Conservation (phyloP, 2,113 vertebrate species). For the Coreoperca whiteheadi region DNA sequence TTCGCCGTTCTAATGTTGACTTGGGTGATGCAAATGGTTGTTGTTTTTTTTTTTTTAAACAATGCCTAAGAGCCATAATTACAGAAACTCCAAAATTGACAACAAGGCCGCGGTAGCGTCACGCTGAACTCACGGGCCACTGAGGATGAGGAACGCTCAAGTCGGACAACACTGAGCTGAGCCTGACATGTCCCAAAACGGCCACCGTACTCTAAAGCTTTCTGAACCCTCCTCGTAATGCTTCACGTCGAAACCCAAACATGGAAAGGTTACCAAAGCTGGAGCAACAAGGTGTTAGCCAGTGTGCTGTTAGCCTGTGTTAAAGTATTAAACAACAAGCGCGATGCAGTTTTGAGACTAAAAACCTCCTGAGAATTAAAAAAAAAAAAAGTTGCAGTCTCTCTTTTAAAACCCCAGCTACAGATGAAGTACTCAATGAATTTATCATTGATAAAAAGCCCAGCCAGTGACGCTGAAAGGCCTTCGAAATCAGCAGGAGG, state of each 20-base stretch:
- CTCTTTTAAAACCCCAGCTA: not conserved
- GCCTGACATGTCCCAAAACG: not conserved
- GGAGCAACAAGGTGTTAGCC: not conserved
- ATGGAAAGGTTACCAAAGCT: not conserved
- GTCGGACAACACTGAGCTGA: not conserved
- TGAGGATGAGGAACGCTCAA: not conserved
- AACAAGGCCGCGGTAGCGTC: not conserved
- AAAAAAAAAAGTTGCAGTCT: not conserved
- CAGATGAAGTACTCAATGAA: not conserved
- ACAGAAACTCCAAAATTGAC: not conserved
- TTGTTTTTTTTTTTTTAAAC: too few relatives aligned
- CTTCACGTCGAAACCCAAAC: not conserved
- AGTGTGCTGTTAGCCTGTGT: not conserved
- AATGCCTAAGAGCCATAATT: too few relatives aligned
- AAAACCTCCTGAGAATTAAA: slow-evolving; percentile 39
- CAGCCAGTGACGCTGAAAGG: not conserved
- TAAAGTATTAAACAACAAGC: not conserved
- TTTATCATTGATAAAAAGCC: not conserved
- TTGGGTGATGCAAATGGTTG: not conserved
- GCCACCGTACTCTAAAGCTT: not conserved
- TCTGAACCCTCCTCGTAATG: not conserved
- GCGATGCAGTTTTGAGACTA: slow-evolving; percentile 19
- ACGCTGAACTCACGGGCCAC: not conserved
- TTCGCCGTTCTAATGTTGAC: not conserved
- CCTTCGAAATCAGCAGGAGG: slow-evolving; percentile 1